phyloP scores from a whole-genome alignment of 1,140 invertebrate genomes.

The Dermatophagoides farinae region DNA sequence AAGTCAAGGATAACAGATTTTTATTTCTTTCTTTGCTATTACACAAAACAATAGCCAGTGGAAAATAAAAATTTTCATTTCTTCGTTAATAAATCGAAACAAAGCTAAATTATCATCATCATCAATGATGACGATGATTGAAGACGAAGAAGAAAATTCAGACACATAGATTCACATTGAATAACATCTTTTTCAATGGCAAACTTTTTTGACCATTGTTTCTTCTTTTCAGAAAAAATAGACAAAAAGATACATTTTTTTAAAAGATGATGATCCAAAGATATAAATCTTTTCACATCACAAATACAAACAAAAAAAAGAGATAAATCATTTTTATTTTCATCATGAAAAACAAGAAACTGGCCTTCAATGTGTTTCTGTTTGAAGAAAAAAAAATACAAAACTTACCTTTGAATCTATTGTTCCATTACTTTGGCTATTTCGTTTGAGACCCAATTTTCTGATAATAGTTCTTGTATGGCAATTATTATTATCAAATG shows the following conservation, averaged over 20 bases:
- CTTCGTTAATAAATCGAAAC: too few species aligned
- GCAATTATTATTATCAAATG: too few species aligned
- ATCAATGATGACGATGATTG: too few species aligned
- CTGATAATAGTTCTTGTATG: neutral
- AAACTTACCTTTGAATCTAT: conserved; percentile 2
- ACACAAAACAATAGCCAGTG: too few species aligned
- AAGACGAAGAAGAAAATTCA: too few species aligned
- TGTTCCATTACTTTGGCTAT: neutral
- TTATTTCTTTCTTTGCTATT: too few species aligned
- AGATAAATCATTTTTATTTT: neutral
- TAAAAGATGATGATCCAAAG: neutral
- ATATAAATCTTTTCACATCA: neutral
- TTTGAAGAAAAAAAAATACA: neutral
- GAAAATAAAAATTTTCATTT: too few species aligned
- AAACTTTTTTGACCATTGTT: neutral
- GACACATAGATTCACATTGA: too few species aligned
- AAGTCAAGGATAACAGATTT: too few species aligned
- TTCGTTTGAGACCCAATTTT: neutral
- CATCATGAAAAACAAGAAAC: too few species aligned
- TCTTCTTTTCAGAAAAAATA: neutral
- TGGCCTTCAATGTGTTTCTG: neutral
- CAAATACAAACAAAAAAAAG: neutral
- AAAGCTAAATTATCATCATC: too few species aligned
- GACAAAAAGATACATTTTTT: neutral
- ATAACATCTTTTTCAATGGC: neutral